Percentiles rank a stretch among this genome's conserved stretches.
Evolutionary conservation across 2,797 vertebrate species (phyloP).

Genomic region (Chelidonichthys spinosus): DNA sequence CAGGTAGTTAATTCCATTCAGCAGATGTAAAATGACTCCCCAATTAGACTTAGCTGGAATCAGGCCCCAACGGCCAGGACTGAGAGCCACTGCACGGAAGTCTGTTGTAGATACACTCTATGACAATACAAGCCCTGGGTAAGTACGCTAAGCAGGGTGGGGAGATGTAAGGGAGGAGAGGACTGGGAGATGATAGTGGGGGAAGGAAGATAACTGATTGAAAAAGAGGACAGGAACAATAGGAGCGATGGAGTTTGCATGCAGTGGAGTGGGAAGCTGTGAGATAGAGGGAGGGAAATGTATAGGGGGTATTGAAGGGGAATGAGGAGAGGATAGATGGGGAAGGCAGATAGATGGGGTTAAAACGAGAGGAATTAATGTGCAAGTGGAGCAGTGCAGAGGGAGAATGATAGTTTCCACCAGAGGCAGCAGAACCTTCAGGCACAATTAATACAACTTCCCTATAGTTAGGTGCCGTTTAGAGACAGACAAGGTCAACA

Average conservation of each 20-base stretch:
- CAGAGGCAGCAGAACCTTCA: constrained; percentile 43
- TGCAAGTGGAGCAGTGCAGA: constrained; percentile 31
- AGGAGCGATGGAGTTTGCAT: constrained; percentile 26
- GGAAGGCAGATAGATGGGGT: constrained; percentile 12
- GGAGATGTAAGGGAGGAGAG: constrained; percentile 10
- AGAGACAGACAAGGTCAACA: constrained; percentile 69
- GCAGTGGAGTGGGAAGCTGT: constrained; percentile 10
- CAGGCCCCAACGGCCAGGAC: constrained; percentile 45
- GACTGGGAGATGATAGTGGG: constrained; percentile 17
- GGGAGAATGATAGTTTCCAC: constrained; percentile 27
- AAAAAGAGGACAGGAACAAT: constrained; percentile 26
- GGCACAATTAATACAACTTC: constrained; percentile 44
- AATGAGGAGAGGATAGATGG: constrained; percentile 2
- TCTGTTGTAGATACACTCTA: constrained; percentile 34
- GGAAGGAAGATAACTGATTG: constrained; percentile 18
- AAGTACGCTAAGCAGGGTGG: constrained; percentile 26
- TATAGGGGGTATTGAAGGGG: background rate
- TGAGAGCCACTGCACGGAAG: constrained; percentile 39
- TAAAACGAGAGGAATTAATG: background rate
- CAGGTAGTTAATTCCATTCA: constrained; percentile 65
- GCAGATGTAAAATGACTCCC: constrained; percentile 67
- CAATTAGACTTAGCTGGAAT: constrained; percentile 54
- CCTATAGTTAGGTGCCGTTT: constrained; percentile 53
- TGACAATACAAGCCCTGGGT: constrained; percentile 43
- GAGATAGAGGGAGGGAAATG: background rate